Evolutionary conservation across 35 echinoderm and acorn worm genomes (phyloP), one percentile per base, ranked within the genome.

Genomic region (Apostichopus californicus): DNA sequence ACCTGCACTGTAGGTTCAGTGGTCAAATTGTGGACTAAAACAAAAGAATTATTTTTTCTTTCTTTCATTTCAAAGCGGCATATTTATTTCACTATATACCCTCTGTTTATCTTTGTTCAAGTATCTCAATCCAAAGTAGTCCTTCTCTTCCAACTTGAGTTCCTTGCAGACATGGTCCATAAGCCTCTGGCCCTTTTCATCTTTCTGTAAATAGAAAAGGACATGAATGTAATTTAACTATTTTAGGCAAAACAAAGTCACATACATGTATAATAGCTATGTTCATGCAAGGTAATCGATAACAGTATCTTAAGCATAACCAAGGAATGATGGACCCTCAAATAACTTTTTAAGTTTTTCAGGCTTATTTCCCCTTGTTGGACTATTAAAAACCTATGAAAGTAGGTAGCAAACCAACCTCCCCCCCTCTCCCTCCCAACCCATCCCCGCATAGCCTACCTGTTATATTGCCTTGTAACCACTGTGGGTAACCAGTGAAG

Each of bases 111-210:
- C 92, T 79, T 85, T 86, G 84, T 97, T 94, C 6, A 95, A 81
- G 79, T 86, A 94, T 82, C 96, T 86, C 1, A 97, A 18, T 21
- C 96, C 96, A 92, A 97, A 97, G 58, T 97, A 97, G 55, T 97
- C 96, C 58, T 90, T 97, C 63, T 97, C 96, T 70, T 87, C 93
- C 56, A 97, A 78, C 70, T 92, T 92, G 59, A 94, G 91, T 78
- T 86, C 78, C 57, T 94, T 89, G 54, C 96, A 97, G 56, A 94
- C 96, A 87, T 97, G 90, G 88, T 97, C 93, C 55, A 97, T 78
- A 59, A 97, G 89, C 15, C 71, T 94, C 80, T 94, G 96, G 46
- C 96, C 96, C 82, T 97, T 97, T 52, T 90, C 91, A 88, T 97
- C 93, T 93, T 88, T 97, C 96, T 97, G 91, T 56, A 92, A 46